Evolutionary conservation across 2,888 invertebrate genomes (phyloP).

Genomic region (Trichogramma evanescens): DNA sequence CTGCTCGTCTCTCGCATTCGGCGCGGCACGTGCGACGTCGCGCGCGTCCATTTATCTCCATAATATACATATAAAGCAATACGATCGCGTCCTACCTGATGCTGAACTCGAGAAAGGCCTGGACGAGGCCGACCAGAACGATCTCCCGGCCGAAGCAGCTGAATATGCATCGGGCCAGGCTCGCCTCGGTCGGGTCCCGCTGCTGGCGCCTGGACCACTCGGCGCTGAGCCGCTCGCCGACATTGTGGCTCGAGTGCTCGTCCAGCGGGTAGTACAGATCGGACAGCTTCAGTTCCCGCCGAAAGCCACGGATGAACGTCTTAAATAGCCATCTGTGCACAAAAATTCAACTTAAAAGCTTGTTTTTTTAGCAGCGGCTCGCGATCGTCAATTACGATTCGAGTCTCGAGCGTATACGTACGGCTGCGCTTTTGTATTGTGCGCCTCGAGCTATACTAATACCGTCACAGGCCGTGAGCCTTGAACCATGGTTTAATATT

Average conservation of each 20-base stretch:
- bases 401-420: no score
- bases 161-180: slow-evolving; percentile 52
- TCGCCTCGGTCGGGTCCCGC: slow-evolving; percentile 47
- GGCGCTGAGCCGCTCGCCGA: slow-evolving; percentile 48
- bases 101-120: slow-evolving; percentile 57
- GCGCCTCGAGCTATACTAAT: no score
- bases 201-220: slow-evolving; percentile 49
- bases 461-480: no score
- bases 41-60: no score
- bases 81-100: slow-evolving; percentile 46
- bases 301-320: slow-evolving; percentile 65
- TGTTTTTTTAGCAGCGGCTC: no score
- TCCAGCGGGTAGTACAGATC: slow-evolving; percentile 67
- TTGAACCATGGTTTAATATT: no score
- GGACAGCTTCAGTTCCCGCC: slow-evolving; percentile 62
- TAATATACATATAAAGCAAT: no score
- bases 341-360: background rate
- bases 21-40: no score
- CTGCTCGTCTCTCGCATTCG: no score
- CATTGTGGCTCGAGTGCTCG: slow-evolving; percentile 59
- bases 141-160: slow-evolving; percentile 56
- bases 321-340: slow-evolving; percentile 66
- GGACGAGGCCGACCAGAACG: slow-evolving; percentile 54
- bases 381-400: no score
- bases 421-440: no score